Conservation (phyloP, 2,113 vertebrate species). For the Scomber japonicus region DNA sequence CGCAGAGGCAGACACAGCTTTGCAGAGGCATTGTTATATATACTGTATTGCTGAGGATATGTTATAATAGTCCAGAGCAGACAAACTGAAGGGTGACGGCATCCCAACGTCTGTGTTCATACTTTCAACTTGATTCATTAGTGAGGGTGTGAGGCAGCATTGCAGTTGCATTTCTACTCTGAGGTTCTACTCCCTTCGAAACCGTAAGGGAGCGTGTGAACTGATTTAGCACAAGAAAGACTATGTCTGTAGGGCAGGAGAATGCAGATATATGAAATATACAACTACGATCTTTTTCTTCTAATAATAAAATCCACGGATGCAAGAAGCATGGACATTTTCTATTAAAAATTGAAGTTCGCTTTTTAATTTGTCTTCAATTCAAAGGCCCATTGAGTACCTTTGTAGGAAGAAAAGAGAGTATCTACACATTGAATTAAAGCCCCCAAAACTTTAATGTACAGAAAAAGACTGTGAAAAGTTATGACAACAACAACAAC, state of each 20-base stretch:
- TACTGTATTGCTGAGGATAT: constrained; percentile 27
- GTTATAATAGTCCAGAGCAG: constrained; percentile 38
- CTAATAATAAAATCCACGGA: too few relatives aligned
- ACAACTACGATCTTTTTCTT: not conserved
- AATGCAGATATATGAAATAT: not conserved
- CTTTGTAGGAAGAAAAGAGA: too few relatives aligned
- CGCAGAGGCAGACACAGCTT: constrained; percentile 27
- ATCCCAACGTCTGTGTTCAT: not conserved
- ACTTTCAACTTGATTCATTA: constrained; percentile 36
- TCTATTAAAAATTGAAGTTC: too few relatives aligned
- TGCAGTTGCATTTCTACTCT: constrained; percentile 16
- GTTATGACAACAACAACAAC: too few relatives aligned
- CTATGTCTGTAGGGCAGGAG: too few relatives aligned
- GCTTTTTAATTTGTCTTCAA: too few relatives aligned
- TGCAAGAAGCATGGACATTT: too few relatives aligned
- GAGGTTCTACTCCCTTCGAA: not conserved
- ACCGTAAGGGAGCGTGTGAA: constrained; percentile 3
- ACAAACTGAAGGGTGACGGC: constrained; percentile 13
- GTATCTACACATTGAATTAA: too few relatives aligned
- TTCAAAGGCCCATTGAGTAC: too few relatives aligned
- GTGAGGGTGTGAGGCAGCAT: not conserved
- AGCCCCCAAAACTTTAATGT: too few relatives aligned
- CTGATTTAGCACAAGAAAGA: not conserved
- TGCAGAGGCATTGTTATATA: constrained; percentile 36
- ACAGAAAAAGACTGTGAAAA: too few relatives aligned